Evolutionary conservation across 1,140 invertebrate genomes (phyloP).

Genomic region (Anastatus disparis): DNA sequence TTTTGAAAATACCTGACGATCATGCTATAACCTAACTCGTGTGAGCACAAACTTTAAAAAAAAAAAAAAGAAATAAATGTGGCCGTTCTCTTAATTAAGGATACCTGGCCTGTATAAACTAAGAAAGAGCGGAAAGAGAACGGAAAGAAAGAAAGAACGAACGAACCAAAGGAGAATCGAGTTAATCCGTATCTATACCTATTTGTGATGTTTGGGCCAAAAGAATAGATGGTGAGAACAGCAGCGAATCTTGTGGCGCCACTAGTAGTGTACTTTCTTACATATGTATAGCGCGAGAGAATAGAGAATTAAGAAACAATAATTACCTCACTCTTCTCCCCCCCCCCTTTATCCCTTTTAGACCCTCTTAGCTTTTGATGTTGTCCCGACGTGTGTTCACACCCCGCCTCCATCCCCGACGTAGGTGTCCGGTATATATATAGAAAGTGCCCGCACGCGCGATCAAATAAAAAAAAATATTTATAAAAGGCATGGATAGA

Average conservation of each 20-base stretch:
- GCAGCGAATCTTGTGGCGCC: slow-evolving; percentile 60
- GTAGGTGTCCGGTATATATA: slow-evolving; percentile 53
- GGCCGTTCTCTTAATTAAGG: slow-evolving; percentile 61
- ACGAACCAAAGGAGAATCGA: background rate
- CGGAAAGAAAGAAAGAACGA: background rate
- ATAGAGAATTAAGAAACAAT: slow-evolving; percentile 60
- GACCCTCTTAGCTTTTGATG: slow-evolving; percentile 63
- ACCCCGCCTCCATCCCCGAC: slow-evolving; percentile 56
- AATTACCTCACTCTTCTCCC: slow-evolving; percentile 66
- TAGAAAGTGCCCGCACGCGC: slow-evolving; percentile 12
- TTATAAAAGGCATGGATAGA: too few relatives aligned
- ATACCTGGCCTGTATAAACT: slow-evolving; percentile 28
- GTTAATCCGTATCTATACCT: too few relatives aligned
- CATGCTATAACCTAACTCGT: too few relatives aligned
- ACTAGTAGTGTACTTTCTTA: slow-evolving; percentile 48
- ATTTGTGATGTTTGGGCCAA: too few relatives aligned
- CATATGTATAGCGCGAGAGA: too few relatives aligned
- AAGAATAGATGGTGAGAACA: slow-evolving; percentile 52
- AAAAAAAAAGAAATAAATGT: slow-evolving; percentile 42
- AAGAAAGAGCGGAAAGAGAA: slow-evolving; percentile 10
- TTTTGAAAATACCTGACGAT: too few relatives aligned
- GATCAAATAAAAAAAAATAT: too few relatives aligned
- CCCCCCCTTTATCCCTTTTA: too few relatives aligned
- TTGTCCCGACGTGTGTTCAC: slow-evolving; percentile 60
- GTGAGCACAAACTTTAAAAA: too few relatives aligned